phyloP scores from a whole-genome alignment of 1,140 invertebrate species.

The Bombus confusus region DNA sequence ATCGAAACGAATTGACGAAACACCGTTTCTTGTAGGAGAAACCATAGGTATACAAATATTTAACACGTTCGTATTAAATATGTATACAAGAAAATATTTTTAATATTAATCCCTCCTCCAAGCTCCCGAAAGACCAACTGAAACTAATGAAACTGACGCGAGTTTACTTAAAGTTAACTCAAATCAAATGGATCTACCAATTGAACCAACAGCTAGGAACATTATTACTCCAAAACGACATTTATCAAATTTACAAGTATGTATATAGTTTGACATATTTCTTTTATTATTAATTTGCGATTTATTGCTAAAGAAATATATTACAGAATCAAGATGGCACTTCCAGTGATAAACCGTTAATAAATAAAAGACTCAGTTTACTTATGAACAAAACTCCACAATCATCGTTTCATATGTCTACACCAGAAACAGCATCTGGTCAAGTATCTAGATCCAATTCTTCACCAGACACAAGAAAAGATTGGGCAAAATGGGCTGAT shows the following conservation, averaged over 20 bases:
- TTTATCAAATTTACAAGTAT: conserved; percentile 59
- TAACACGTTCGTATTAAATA: not conserved
- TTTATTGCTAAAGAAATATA: conserved; percentile 12
- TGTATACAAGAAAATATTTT: not conserved
- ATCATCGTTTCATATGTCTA: conserved; percentile 80
- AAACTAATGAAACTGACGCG: not conserved
- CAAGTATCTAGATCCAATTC: conserved; percentile 81
- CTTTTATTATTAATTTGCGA: not conserved
- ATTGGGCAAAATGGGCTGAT: conserved; percentile 81
- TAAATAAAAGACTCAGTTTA: conserved; percentile 75
- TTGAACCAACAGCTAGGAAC: conserved; percentile 6
- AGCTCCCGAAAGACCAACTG: conserved; percentile 59
- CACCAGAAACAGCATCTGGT: conserved; percentile 84
- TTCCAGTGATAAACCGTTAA: conserved; percentile 64
- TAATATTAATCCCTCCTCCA: not conserved
- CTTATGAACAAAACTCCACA: conserved; percentile 63
- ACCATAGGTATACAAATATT: conserved; percentile 71
- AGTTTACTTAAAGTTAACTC: conserved; percentile 2
- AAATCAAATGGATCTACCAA: conserved; percentile 27
- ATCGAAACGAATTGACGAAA: conserved; percentile 83
- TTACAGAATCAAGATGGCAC: conserved; percentile 45
- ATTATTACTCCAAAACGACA: conserved; percentile 67
- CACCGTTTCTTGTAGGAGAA: conserved; percentile 85
- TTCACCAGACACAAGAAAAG: conserved; percentile 82
- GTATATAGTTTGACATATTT: not conserved